Evolutionary conservation across 2,113 vertebrate genomes (phyloP).

Genomic region (Canis aureus): DNA sequence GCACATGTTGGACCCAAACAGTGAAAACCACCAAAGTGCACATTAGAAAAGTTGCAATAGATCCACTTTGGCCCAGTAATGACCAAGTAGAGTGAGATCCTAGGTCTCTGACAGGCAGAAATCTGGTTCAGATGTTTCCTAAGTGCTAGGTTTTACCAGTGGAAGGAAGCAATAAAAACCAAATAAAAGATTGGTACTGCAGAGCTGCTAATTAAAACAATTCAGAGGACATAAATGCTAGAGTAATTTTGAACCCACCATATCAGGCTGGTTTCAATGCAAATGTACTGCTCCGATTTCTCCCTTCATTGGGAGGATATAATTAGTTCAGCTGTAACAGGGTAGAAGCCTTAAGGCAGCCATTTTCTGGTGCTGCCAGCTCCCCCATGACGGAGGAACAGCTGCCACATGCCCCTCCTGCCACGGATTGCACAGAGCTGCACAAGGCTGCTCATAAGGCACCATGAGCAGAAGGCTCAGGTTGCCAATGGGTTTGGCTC

Average conservation of each 20-base stretch:
- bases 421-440: background rate
- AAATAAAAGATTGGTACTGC: constrained; percentile 72
- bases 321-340: constrained; percentile 78
- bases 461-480: background rate
- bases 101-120: constrained; percentile 71
- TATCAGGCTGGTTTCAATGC: constrained; percentile 71
- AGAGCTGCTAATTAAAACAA: constrained; percentile 79
- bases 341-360: constrained; percentile 30
- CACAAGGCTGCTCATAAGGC: background rate
- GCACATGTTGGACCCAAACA: background rate
- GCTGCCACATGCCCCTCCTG: constrained; percentile 30
- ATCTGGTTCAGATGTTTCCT: constrained; percentile 75
- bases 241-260: constrained; percentile 66
- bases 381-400: background rate
- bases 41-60: background rate
- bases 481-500: background rate
- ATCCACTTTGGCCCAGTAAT: constrained; percentile 47
- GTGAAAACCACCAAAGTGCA: constrained; percentile 44
- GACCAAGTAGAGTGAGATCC: constrained; percentile 63
- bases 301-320: constrained; percentile 69
- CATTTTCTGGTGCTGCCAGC: constrained; percentile 22
- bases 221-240: constrained; percentile 80
- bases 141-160: constrained; percentile 76
- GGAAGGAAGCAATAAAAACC: constrained; percentile 69
- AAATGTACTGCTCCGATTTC: constrained; percentile 66